Evolutionary conservation across 2,797 vertebrate species (phyloP), one percentile per base, ranked within the genome.

Genomic region (Chelonia mydas): DNA sequence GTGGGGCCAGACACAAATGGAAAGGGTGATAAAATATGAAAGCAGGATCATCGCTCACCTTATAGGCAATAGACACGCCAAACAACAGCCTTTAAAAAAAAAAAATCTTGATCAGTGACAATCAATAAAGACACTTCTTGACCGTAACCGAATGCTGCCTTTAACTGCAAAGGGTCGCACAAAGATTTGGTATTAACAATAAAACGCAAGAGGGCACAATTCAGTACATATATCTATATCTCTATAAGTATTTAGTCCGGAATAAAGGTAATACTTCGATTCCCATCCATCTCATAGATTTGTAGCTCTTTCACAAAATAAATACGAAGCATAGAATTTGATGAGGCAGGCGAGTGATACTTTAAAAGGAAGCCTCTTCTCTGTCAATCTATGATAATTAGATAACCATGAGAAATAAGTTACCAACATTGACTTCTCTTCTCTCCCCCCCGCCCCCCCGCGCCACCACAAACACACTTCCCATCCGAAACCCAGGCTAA

Each of bases 171-270:
- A 93, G 89, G 86, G 84, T 90, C 91, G 93, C 85, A 5, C 54
- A 51, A 9, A 83, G 91, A 41, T 47, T 76, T 12, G 95, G 86
- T 81, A 94, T 92, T 79, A 86, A 85, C 89, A 93, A 76, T 94
- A 96, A 96, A 97, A 97, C 97, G 89, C 97, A 93, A 97, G 97
- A 97, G 97, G 97, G 95, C 96, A 97, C 94, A 96, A 93, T 94
- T 94, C 87, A 90, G 93, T 61, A 33, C 87, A 82, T 86, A 91
- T 53, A 79, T 51, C 51, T 1, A 55, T 87, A 76, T 90, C 37
- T 80, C 65, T 54, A 37, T 3, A 83, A 57, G 23, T 89, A 3
- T 90, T 82, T n/a, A 15, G 57, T 51, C 41, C 5, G 10, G 78
- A 8, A 84, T 81, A 41, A 80, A 79, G 88, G 84, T 76, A 94